Conservation (phyloP, 2,888 invertebrate genomes). For the Ypsolopha sequella region DNA sequence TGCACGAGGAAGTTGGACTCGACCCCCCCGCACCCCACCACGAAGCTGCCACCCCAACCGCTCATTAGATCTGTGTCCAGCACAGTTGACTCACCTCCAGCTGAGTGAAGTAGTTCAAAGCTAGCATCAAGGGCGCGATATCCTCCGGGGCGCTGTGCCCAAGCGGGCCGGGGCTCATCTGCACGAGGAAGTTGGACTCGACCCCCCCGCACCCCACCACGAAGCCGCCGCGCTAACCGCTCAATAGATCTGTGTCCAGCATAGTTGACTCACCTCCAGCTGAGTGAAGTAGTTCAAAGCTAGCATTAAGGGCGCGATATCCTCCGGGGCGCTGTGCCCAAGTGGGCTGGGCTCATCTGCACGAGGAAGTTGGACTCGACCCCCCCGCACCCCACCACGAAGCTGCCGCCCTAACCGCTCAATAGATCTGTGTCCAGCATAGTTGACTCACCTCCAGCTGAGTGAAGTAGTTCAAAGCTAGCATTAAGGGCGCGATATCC, state of each 20-base stretch:
- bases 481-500: constrained; percentile 79
- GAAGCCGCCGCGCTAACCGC: constrained; percentile 62
- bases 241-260: constrained; percentile 43
- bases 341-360: constrained; percentile 77
- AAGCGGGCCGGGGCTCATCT: constrained; percentile 75
- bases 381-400: constrained; percentile 79
- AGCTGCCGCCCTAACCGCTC: constrained; percentile 57
- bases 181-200: constrained; percentile 82
- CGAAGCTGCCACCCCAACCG: background rate
- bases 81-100: constrained; percentile 72
- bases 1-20: constrained; percentile 84
- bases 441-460: constrained; percentile 80
- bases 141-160: constrained; percentile 72
- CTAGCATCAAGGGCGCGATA: constrained; percentile 80
- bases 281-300: constrained; percentile 90
- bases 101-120: constrained; percentile 89
- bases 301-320: constrained; percentile 80
- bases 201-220: constrained; percentile 78
- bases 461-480: constrained; percentile 88
- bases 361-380: constrained; percentile 83
- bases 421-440: constrained; percentile 43
- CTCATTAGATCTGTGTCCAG: background rate
- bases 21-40: constrained; percentile 77
- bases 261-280: constrained; percentile 79
- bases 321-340: constrained; percentile 67